Evolutionary conservation across 2,888 invertebrate species (phyloP).

Genomic region (Parnassius mnemosyne): DNA sequence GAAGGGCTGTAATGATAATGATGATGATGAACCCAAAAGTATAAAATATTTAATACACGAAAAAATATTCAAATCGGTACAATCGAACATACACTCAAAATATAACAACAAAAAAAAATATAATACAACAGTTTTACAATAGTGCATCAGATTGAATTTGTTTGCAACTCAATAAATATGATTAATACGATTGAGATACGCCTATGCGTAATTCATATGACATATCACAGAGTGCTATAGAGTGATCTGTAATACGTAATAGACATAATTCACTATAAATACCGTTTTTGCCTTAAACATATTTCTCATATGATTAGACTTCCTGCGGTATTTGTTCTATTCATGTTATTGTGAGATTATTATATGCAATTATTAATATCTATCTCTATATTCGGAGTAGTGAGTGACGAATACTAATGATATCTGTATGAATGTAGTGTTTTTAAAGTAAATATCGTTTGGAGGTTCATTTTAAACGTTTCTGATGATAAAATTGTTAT

Average conservation of each 20-base stretch:
- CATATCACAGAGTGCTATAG: neutral
- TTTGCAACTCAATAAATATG: neutral
- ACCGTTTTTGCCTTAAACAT: constrained; percentile 37
- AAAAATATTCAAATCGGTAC: too few species aligned
- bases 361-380: constrained; percentile 10
- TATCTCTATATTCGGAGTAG: neutral
- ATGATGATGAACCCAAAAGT: too few species aligned
- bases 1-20: too few species aligned
- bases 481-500: too few species aligned
- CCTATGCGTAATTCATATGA: too few species aligned
- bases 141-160: neutral
- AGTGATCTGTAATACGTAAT: constrained; percentile 9
- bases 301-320: constrained; percentile 43
- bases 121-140: too few species aligned
- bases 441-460: too few species aligned
- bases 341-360: constrained; percentile 26
- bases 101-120: too few species aligned
- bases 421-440: constrained; percentile 1
- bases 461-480: too few species aligned
- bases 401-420: constrained; percentile 13
- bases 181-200: constrained; percentile 19
- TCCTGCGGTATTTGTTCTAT: constrained; percentile 29
- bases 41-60: too few species aligned
- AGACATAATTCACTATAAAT: constrained; percentile 5
- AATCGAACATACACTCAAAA: too few species aligned